Base-by-base conservation (phyloP, 1,140 invertebrate species). In the Listronotus bonariensis region DNA sequence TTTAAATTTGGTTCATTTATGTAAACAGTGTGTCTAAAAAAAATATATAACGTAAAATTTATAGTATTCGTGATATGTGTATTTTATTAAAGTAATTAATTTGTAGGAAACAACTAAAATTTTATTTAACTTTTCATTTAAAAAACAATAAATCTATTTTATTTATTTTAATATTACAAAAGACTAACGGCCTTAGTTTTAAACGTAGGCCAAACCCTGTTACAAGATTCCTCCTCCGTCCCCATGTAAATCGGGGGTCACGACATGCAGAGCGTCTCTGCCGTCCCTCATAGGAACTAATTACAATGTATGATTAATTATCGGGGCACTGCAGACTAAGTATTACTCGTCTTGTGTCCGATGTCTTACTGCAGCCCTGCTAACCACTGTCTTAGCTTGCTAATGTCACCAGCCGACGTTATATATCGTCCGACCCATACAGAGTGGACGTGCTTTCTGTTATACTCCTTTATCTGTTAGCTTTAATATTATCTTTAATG, bases 241-340 rank as follows among this genome's bases (percentile, higher is more conserved):
- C 18, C 62, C 54, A 55, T 51, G n/a, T 65, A 42, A 56, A 65
- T 43, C 41, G 53, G 65, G n/a, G 65, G 65, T 67, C 65, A 67
- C 55, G 64, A 66, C 64, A 66, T 66, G 49, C 56, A 53, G 52
- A 53, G 51, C 64, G 26, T 54, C 56, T 60, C 68, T 49, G 71
- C 62, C 67, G 57, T 66, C 67, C 69, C 73, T 71, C 72, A 74
- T 72, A 75, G 74, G 70, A 76, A 76, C 74, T 76, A 76, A 76
- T 76, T 76, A 76, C 75, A 75, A 76, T 75, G 75, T 76, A 76
- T 76, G 75, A 76, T 76, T 76, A 76, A 76, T 76, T 76, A 76
- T 76, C 71, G 69, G 74, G 67, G 68, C 69, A 76, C 73, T 76
- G 73, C 73, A 73, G 71, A 70, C 68, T 69, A 65, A 66, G 71